Evolutionary conservation across 2,888 invertebrate genomes (phyloP).

Genomic region (Drosophila tanythrix): DNA sequence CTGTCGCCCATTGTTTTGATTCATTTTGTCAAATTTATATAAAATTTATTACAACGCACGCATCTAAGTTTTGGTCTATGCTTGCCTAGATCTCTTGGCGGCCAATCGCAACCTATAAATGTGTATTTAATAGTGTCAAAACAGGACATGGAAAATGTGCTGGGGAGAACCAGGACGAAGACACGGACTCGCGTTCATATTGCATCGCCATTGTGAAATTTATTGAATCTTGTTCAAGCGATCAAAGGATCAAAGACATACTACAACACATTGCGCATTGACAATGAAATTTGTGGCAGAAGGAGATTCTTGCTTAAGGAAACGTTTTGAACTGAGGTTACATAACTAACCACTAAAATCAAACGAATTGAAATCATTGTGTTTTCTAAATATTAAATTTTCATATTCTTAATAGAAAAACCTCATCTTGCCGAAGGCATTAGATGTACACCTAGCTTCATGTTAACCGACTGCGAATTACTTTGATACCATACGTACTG

Average conservation of each 20-base stretch:
- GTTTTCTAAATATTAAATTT: not conserved
- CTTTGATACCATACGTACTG: too few relatives aligned
- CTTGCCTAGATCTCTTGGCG: conserved; percentile 11
- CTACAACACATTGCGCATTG: conserved; percentile 6
- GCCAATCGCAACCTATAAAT: conserved; percentile 50
- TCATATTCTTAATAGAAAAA: not conserved
- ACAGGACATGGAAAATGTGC: conserved; percentile 38
- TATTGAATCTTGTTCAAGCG: conserved; percentile 20
- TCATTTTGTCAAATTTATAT: conserved; percentile 82
- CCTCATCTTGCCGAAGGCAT: not conserved
- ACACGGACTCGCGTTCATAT: conserved; percentile 15
- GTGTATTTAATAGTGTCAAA: conserved; percentile 74
- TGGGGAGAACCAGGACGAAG: not conserved
- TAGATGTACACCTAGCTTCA: not conserved
- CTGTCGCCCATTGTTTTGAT: conserved; percentile 71
- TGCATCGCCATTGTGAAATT: conserved; percentile 12
- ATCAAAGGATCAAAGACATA: conserved; percentile 2
- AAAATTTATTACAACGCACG: conserved; percentile 78
- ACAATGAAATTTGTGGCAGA: conserved; percentile 17
- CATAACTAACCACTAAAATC: not conserved
- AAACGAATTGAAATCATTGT: not conserved
- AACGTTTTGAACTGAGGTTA: not conserved
- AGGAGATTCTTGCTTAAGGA: not conserved
- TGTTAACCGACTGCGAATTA: too few relatives aligned
- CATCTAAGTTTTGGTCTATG: conserved; percentile 20